Percentiles rank a stretch among this genome's conserved stretches.
Conservation (phyloP, 2,888 invertebrate species). For the Caenorhabditis sulstoni region DNA sequence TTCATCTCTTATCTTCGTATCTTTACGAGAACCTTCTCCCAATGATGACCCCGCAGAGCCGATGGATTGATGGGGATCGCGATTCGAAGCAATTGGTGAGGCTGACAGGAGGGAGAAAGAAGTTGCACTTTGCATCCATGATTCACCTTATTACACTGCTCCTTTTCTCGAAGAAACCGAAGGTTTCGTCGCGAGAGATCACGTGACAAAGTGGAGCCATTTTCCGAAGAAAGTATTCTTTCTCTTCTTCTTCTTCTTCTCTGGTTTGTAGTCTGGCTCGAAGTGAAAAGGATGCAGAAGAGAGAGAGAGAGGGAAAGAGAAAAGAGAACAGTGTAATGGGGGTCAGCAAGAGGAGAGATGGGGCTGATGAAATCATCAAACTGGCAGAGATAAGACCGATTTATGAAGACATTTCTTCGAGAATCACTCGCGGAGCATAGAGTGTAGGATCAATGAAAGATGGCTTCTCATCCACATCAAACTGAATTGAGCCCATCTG, state of each 20-base stretch:
- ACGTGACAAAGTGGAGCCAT: constrained; percentile 25
- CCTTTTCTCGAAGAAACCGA: neutral
- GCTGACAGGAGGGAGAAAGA: too few relatives aligned
- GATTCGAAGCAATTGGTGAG: too few relatives aligned
- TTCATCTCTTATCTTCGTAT: constrained; percentile 1
- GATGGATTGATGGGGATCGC: neutral
- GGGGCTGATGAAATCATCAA: constrained; percentile 22
- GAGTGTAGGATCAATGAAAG: too few relatives aligned
- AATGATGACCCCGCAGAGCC: constrained; percentile 8
- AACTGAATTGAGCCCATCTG: too few relatives aligned
- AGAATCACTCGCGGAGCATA: neutral
- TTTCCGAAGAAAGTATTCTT: neutral
- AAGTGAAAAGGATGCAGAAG: neutral
- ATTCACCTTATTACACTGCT: constrained; percentile 39
- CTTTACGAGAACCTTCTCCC: neutral
- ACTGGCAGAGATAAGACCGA: constrained; percentile 7
- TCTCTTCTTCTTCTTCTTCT: neutral
- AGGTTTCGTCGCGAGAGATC: neutral
- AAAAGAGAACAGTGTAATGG: constrained; percentile 3
- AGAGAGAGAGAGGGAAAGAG: neutral
- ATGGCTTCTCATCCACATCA: too few relatives aligned
- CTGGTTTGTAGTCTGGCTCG: constrained; percentile 18
- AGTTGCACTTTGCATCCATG: constrained; percentile 22
- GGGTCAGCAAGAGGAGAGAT: neutral
- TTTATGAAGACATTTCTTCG: too few relatives aligned